A percentile compares a stretch with the other conserved stretches of the same genome.
phyloP scores from a whole-genome alignment of 2,113 vertebrate genomes.

The Tringa solitaria region DNA sequence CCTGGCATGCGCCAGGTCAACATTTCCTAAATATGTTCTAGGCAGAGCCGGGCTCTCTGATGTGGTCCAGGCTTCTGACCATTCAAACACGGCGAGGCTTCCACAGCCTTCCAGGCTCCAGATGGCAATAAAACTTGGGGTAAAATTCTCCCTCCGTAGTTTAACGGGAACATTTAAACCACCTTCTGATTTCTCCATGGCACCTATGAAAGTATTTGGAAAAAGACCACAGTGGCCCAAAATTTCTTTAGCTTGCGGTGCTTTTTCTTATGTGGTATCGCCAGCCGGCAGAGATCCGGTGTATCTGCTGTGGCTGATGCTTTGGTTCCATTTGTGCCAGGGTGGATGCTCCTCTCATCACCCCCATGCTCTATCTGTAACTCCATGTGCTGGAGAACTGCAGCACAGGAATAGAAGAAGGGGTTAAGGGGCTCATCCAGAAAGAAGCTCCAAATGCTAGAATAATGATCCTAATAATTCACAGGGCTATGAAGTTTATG shows the following conservation, averaged over 20 bases:
- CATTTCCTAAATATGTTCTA: slow-evolving; percentile 19
- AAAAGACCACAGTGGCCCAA: not conserved
- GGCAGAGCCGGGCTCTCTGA: not conserved
- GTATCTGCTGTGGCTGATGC: not conserved
- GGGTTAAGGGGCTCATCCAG: not conserved
- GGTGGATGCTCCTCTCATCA: not conserved
- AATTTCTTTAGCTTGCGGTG: accelerated
- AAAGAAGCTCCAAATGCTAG: not conserved
- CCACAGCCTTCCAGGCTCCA: slow-evolving; percentile 12
- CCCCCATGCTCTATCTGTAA: not conserved
- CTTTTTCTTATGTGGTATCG: not conserved
- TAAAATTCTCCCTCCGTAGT: not conserved
- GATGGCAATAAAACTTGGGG: slow-evolving; percentile 18
- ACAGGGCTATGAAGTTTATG: not conserved
- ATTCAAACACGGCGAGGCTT: not conserved
- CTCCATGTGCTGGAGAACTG: not conserved
- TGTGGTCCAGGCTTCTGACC: slow-evolving; percentile 20
- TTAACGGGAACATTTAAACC: not conserved
- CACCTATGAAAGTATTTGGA: not conserved
- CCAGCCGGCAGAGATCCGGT: not conserved
- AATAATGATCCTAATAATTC: not conserved
- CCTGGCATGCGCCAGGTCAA: not conserved
- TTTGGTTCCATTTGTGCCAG: not conserved
- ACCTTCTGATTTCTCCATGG: not conserved
- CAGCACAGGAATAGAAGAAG: not conserved